Evolutionary conservation across 2,113 vertebrate species (phyloP), one percentile per base, ranked within the genome.

Genomic region (Pseudorasbora parva): DNA sequence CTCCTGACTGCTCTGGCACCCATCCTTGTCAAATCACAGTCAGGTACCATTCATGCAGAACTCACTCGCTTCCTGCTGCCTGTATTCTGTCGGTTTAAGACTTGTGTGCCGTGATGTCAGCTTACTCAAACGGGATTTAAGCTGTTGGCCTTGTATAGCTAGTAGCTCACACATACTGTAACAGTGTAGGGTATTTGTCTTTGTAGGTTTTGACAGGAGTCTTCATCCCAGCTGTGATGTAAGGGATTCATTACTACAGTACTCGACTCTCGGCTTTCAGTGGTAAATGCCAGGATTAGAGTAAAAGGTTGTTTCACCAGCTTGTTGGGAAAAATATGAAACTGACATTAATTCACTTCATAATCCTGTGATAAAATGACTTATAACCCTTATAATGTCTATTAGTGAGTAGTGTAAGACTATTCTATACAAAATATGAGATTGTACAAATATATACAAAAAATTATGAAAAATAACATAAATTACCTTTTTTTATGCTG

Each of bases 11-110:
- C 51, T 79, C 41, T 27, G 59, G 64, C 45, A 81, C 59, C 4
- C 21, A 37, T 79, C 25, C 59, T 30, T 66, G 57, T 79, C 78
- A 47, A 66, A 79, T 66, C 23, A 66, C 60, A 60, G 78, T 79
- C 8, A 79, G 43, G 27, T 45, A 60, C 56, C 37, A 7, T 45
- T 78, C 56, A 60, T 78, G 33, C 37, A 45, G 54, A 49, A 45
- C 59, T 19, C 77, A 49, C 37, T 79, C 43, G 0, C 43, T 79
- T 66, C 59, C 78, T 51, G 25, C 37, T 47, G 23, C 14, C n/a
- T 45, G 8, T 4, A 7, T 33, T 49, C 59, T 79, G 59, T 33
- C 8, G 0, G 25, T 47, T 66, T 78, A 45, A 43, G 54, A 62
- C n/a, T 17, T 49, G 25, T 30, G 11, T 56, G 60, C 2, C 25